Conservation (phyloP, 2,888 invertebrate species). For the Hybos culiciformis region DNA sequence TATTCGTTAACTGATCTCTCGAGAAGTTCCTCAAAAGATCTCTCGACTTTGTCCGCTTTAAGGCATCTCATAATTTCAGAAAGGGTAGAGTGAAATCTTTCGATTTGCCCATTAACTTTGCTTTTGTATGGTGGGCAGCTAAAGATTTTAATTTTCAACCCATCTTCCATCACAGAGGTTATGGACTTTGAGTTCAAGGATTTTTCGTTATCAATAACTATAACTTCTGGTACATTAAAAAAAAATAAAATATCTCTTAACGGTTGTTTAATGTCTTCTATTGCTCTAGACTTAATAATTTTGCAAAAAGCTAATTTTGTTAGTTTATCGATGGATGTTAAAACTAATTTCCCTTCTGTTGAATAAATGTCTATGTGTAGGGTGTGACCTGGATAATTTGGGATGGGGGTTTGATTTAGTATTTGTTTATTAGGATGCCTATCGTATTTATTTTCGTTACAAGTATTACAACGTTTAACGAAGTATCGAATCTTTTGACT, state of each 20-base stretch:
- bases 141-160: conserved; percentile 10
- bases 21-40: conserved; percentile 12
- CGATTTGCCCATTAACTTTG: conserved; percentile 13
- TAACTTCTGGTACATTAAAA: conserved; percentile 11
- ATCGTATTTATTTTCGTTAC: conserved; percentile 10
- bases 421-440: conserved; percentile 10
- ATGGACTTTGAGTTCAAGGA: conserved; percentile 10
- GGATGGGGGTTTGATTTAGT: conserved; percentile 9
- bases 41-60: conserved; percentile 5
- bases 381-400: conserved; percentile 10
- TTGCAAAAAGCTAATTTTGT: conserved; percentile 8
- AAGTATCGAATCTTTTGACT: conserved; percentile 1
- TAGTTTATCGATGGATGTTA: conserved; percentile 11
- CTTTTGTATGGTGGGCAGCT: conserved; percentile 12
- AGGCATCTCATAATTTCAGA: conserved; percentile 14
- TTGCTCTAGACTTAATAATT: conserved; percentile 6
- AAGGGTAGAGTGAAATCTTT: conserved; percentile 15
- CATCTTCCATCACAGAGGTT: conserved; percentile 8
- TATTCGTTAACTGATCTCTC: conserved; percentile 10
- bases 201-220: conserved; percentile 14
- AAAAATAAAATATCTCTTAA: conserved; percentile 11
- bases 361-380: conserved; percentile 12
- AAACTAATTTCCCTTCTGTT: conserved; percentile 7
- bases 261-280: conserved; percentile 9
- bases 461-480: conserved; percentile 3